Base-by-base conservation (phyloP, 92 coral and sea anemone genomes). In the Zoanthus sansibaricus region DNA sequence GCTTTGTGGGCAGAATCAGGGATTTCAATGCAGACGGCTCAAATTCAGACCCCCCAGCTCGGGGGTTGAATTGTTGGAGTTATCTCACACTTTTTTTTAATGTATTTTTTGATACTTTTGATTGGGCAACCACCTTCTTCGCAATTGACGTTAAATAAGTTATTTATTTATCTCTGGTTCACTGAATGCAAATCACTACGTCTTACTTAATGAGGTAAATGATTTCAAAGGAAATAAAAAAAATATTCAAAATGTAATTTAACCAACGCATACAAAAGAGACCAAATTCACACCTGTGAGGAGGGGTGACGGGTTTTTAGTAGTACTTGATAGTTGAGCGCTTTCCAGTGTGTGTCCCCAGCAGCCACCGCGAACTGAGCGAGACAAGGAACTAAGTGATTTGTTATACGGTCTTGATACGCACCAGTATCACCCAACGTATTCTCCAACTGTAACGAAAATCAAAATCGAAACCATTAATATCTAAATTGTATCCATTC, bases 291-390 rank as follows among this genome's bases (percentile, higher is more conserved):
- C 47, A 96, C 99, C 95, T 88, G 91, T 75, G 99, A 77, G 51
- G 98, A 97, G 9, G 95, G 85, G 86, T 97, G 95, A 16, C 99
- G 93, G 62, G 99, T 97, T 82, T 97, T 97, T 17, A 97, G 94
- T 42, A 95, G 90, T 77, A 97, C 95, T 72, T 97, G 97, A 75
- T 97, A 92, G 91, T 97, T 97, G 71, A 97, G 84, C 8, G 96
- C 90, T 70, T 97, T 97, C 99, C 99, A 97, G 86, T 92, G 94
- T 0, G 93, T 89, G 56, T 97, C 99, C 72, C 99, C 99, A 72
- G 99, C 92, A 72, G 99, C 97, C 85, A 95, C 99, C 25, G 99
- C 98, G 37, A 97, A 93, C 87, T 95, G 99, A 8, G 97, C 97
- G 33, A 97, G 87, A 86, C 99, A 97, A 3, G 98, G 99, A 18